Conservation (phyloP, 1,140 invertebrate species). For the Delia radicum region DNA sequence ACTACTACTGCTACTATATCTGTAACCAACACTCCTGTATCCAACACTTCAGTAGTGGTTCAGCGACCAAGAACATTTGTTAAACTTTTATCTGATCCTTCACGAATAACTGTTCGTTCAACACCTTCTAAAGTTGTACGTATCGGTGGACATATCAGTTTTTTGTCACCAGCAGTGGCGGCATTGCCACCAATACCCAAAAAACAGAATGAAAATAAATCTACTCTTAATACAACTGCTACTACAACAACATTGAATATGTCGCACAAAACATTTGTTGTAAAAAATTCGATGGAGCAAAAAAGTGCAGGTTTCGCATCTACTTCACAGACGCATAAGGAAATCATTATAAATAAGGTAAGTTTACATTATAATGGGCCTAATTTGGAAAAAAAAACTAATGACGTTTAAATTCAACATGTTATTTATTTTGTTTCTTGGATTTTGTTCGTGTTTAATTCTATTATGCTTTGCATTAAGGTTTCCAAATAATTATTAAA, state of each 20-base stretch:
- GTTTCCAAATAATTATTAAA: too few species aligned
- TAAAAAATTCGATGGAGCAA: not conserved
- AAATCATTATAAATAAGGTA: slow-evolving; percentile 50
- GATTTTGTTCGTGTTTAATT: too few species aligned
- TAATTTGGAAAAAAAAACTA: too few species aligned
- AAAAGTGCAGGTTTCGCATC: not conserved
- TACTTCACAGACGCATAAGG: slow-evolving; percentile 41
- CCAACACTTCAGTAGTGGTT: not conserved
- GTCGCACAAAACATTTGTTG: not conserved
- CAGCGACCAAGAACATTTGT: not conserved
- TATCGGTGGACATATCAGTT: not conserved
- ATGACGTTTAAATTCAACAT: too few species aligned
- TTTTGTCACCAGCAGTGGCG: not conserved
- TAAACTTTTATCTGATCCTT: not conserved
- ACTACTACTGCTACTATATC: too few species aligned
- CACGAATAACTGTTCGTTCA: not conserved
- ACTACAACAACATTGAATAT: not conserved
- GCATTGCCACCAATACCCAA: not conserved
- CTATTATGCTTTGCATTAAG: too few species aligned
- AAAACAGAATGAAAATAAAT: slow-evolving; percentile 12
- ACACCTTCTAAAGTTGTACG: not conserved
- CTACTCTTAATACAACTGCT: not conserved
- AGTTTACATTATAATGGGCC: not conserved
- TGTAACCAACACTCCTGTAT: not conserved
- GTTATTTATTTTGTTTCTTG: too few species aligned